Evolutionary conservation across 2,113 vertebrate species (phyloP).

Genomic region (Sciurus niger): DNA sequence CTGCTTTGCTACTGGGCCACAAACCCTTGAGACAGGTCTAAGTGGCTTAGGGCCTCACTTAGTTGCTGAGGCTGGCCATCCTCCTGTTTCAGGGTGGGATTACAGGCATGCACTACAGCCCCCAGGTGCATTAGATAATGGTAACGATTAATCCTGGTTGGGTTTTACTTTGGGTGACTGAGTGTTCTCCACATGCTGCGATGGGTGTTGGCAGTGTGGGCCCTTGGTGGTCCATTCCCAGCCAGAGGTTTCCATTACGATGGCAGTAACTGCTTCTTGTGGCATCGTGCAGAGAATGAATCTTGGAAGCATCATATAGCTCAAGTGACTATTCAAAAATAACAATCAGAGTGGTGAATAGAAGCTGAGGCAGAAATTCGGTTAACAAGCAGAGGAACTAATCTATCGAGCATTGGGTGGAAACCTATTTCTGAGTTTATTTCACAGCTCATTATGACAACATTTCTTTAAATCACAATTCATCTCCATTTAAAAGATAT

Average conservation of each 20-base stretch:
- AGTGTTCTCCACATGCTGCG: constrained; percentile 11
- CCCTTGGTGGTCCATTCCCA: constrained; percentile 21
- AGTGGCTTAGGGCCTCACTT: no score
- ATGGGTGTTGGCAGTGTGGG: constrained; percentile 70
- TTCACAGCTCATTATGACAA: constrained; percentile 72
- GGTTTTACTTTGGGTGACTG: constrained; percentile 61
- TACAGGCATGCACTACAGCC: no score
- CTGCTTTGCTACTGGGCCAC: no score
- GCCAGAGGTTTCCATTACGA: constrained; percentile 61
- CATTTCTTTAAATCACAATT: constrained; percentile 72
- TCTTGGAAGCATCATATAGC: constrained; percentile 68
- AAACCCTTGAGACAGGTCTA: no score
- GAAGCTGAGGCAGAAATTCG: constrained; percentile 66
- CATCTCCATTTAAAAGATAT: constrained; percentile 70
- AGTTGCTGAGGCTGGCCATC: no score
- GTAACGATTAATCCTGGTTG: constrained; percentile 82
- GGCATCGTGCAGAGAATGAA: constrained; percentile 73
- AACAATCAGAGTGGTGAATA: constrained; percentile 63
- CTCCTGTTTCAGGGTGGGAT: no score
- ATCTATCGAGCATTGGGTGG: constrained; percentile 53
- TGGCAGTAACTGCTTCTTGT: constrained; percentile 60
- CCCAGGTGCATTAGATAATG: constrained; percentile 75
- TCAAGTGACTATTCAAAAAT: constrained; percentile 78
- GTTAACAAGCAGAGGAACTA: constrained; percentile 60
- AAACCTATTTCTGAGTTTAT: constrained; percentile 74